Percentiles rank a stretch among this genome's conserved stretches.
Evolutionary conservation across 2,113 vertebrate species (phyloP).

Genomic region (Diadophis punctatus): DNA sequence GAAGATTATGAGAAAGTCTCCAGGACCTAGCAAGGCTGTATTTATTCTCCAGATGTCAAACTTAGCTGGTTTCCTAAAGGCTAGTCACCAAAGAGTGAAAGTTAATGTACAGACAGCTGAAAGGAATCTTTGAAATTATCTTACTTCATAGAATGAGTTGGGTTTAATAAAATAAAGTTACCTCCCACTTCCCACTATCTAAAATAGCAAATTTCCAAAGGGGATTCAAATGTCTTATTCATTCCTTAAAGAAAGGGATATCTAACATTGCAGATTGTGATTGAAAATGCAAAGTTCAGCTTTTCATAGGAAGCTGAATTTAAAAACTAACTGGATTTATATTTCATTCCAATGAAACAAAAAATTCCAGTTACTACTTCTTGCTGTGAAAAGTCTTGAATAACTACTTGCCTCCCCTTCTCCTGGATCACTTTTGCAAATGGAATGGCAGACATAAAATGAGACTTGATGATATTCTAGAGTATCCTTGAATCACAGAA

Average conservation of each 20-base stretch:
- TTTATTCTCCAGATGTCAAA: slow-evolving; percentile 49
- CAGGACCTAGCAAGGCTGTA: slow-evolving; percentile 19
- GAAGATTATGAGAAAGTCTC: slow-evolving; percentile 54
- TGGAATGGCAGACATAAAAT: not conserved
- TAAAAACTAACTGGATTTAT: not conserved
- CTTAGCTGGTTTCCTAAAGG: slow-evolving; percentile 30
- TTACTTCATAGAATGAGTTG: slow-evolving; percentile 1
- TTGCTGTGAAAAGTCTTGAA: not conserved
- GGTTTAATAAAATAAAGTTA: slow-evolving; percentile 1
- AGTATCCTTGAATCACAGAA: not conserved
- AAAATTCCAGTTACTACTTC: not conserved
- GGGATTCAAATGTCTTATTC: not conserved
- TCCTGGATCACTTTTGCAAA: not conserved
- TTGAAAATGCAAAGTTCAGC: not conserved
- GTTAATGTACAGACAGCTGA: not conserved
- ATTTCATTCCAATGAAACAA: not conserved
- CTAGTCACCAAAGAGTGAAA: not conserved
- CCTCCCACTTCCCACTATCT: not conserved
- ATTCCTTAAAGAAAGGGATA: not conserved
- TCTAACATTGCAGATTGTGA: not conserved
- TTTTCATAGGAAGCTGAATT: not conserved
- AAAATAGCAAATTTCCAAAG: not conserved
- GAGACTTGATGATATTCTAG: not conserved
- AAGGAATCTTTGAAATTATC: not conserved
- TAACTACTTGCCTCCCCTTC: not conserved